These are phyloP conservation scores for Sarotherodon lohbergeri DNA, from an alignment of 2,113 vertebrate genomes.

Conservation along the genomic window DNA sequence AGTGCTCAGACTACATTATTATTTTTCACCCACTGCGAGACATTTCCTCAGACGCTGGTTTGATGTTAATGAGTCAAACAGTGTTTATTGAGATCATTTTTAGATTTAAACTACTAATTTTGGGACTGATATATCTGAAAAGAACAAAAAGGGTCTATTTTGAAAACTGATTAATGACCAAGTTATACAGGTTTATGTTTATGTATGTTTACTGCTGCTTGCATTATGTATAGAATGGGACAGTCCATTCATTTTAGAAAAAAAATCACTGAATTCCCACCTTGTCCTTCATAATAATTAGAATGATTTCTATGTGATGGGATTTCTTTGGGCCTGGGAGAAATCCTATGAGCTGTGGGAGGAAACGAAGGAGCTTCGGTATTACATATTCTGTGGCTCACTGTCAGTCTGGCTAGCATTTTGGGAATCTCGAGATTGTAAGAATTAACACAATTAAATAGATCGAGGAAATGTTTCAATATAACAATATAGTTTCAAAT, in stretches of 20 bases:
- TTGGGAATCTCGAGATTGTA: not conserved
- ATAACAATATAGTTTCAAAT: not conserved
- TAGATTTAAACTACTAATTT: not conserved
- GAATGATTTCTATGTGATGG: not conserved
- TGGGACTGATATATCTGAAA: not conserved
- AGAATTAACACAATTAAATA: not conserved
- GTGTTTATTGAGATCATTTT: not conserved
- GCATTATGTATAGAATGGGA: not conserved
- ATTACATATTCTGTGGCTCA: not conserved
- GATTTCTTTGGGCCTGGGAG: constrained; percentile 4
- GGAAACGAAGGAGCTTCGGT: not conserved
- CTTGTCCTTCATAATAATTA: not conserved
- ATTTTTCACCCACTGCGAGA: not conserved
- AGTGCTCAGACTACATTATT: not conserved
- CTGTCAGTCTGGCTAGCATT: not conserved
- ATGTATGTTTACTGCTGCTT: not conserved
- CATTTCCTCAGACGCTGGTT: not conserved
- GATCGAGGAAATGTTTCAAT: not conserved
- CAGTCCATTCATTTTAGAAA: not conserved
- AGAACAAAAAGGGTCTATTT: not conserved
- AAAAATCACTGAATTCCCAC: not conserved
- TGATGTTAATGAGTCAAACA: not conserved
- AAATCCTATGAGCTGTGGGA: not conserved
- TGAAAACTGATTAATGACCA: not conserved
- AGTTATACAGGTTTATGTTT: not conserved